Conservation (phyloP, 2,888 invertebrate genomes). For the Congeria kusceri region DNA sequence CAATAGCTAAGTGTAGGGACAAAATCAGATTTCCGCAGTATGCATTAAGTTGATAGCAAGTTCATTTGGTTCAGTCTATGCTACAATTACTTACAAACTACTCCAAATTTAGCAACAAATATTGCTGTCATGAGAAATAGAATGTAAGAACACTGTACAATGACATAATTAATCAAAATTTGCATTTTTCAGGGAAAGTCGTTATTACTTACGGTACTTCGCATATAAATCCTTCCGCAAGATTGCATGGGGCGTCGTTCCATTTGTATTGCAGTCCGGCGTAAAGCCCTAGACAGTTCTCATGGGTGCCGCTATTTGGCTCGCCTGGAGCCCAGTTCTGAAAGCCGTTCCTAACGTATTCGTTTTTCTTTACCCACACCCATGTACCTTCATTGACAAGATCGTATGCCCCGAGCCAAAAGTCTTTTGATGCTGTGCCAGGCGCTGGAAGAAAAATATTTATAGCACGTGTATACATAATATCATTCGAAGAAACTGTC, state of each 20-base stretch:
- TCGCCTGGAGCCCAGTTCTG: conserved; percentile 40
- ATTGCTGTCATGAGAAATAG: neutral
- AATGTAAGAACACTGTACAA: no score
- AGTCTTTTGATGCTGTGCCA: conserved; percentile 22
- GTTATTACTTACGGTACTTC: conserved; percentile 40
- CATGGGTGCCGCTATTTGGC: conserved; percentile 31
- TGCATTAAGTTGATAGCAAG: no score
- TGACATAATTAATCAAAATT: no score
- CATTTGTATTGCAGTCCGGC: conserved; percentile 38
- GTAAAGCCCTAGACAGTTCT: conserved; percentile 49
- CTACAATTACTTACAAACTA: no score
- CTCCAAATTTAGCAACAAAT: neutral
- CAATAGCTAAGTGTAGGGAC: no score
- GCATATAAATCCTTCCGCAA: conserved; percentile 44
- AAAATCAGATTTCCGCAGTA: no score
- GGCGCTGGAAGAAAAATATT: neutral
- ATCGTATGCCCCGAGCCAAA: conserved; percentile 51
- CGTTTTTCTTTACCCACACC: conserved; percentile 44
- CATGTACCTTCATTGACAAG: conserved; percentile 39
- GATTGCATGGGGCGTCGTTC: conserved; percentile 49
- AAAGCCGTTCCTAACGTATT: conserved; percentile 35
- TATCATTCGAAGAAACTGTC: no score
- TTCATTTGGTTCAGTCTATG: no score
- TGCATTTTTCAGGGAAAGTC: neutral
- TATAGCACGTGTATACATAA: no score